Evolutionary conservation across 2,797 vertebrate species (phyloP).

Genomic region (Miichthys miiuy): DNA sequence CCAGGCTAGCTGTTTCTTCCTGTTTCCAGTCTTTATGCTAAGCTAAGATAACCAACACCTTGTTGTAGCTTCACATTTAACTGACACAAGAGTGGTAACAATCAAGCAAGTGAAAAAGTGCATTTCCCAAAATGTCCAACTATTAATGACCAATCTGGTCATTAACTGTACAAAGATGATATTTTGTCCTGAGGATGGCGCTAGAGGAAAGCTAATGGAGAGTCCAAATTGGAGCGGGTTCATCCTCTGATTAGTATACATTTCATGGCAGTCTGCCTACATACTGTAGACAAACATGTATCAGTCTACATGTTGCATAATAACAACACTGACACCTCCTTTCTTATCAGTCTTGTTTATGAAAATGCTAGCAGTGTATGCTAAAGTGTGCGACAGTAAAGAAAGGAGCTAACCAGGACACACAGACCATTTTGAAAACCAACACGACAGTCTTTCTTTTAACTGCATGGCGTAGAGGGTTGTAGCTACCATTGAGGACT

Average conservation of each 20-base stretch:
- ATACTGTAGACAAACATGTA: not conserved
- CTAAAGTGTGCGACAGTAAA: not conserved
- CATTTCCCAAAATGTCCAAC: not conserved
- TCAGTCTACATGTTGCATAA: constrained; percentile 9
- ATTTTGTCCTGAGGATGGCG: constrained; percentile 35
- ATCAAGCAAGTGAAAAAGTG: not conserved
- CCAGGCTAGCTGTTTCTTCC: no score
- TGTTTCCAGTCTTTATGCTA: not conserved
- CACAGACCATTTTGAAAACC: not conserved
- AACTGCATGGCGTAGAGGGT: not conserved
- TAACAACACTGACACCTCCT: not conserved
- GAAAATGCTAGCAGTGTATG: not conserved
- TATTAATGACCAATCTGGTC: not conserved
- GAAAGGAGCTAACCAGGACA: constrained; percentile 1
- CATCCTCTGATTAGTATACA: constrained; percentile 23
- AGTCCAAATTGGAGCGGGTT: not conserved
- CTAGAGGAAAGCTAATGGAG: constrained; percentile 18
- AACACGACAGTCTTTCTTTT: not conserved
- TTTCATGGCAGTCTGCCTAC: constrained; percentile 26
- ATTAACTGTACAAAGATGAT: not conserved
- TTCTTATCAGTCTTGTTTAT: constrained; percentile 3
- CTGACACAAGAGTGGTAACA: not conserved
- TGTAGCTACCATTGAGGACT: not conserved
- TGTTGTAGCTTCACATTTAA: not conserved
- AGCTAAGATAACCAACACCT: constrained; percentile 1